Base-by-base conservation (phyloP, 2,888 invertebrate species). In the Euplexia lucipara region DNA sequence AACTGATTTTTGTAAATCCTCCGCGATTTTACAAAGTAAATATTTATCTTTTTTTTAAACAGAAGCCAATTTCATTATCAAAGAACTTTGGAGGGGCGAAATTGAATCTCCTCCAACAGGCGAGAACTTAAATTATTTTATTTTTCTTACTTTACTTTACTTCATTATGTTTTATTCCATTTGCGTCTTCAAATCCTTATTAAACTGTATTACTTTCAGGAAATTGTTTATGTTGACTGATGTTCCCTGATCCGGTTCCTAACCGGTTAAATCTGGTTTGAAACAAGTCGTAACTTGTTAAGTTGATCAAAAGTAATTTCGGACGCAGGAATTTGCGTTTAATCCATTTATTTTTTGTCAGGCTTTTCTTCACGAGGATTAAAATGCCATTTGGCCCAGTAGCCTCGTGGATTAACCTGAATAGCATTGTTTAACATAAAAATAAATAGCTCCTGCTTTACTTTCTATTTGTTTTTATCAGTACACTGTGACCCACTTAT, bases 101-200 rank as follows among this genome's bases (percentile, higher is more conserved):
- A 87, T 81, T 81, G 83, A 86, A 82, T 83, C 79, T 75, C 66
- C 63, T 78, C 66, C 56, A 73, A 57, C 65, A 70, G 62, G 67
- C 60, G 54, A 51, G 70, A 87, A 79, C 81, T 86, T 75, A 72
- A 78, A 81, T 76, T 58, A 76, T 73, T 66, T 52, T 49, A 57
- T 63, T 78, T 83, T 78, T 80, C 83, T 85, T 82, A n/a, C n/a
- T n/a, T n/a, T n/a, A n/a, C n/a, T 82, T 83, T 79, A 86, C 86
- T 86, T 88, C 84, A 83, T 90, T 90, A 89, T 87, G 83, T 84
- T 86, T 86, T 86, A 88, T 87, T 88, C 83, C 78, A 86, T 88
- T 88, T 85, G 81, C 82, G 75, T 70, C 73, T 78, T 85, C 83
- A 83, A 86, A 86, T 83, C 72, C 52, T 74, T 81, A 72, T 60